Base-by-base conservation (phyloP, 2,797 vertebrate species). In the Oceanodroma leucorhoa region DNA sequence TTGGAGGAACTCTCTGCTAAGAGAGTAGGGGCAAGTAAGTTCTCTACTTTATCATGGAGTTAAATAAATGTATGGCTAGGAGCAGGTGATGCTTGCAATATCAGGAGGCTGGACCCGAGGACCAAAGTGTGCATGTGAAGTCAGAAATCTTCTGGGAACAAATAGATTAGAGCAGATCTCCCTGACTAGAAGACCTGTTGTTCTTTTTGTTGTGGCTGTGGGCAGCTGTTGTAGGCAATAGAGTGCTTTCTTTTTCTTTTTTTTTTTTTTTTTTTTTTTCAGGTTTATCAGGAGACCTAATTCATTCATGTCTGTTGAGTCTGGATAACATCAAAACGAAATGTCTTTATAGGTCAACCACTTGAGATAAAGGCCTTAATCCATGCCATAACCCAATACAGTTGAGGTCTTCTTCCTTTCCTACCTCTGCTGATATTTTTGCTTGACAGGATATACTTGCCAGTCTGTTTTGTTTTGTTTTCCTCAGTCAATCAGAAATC, bases 121-220 rank as follows among this genome's bases (percentile, higher is more conserved):
- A 51, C 50, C 50, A 43, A 34, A 53, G 36, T 0, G 2, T 45
- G 32, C 0, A 0, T n/a, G 16, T 27, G 9, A 53, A 41, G 45
- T 29, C 50, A 20, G 55, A 75, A 43, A 50, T 57, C 21, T 34
- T 21, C 38, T 61, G 46, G 14, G 51, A 64, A 45, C 43, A 64
- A 34, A 41, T 0, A 29, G 34, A 3, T 70, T 4, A 27, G 43
- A 58, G 38, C 38, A 29, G 18, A 13, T n/a, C 14, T 50, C 30
- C 30, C 27, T 23, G 13, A 27, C 14, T 9, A 12, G 55, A 34
- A 50, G 32, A 62, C 23, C 48, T n/a, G 0, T 14, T 41, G 34
- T 18, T 20, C 2, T 9, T 61, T 13, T 38, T 61, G 7, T 23
- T 29, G 19, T 24, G n/a, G 17, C 62, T 69, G 17, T 75, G 62